Evolutionary conservation across 2,113 vertebrate genomes (phyloP).

Genomic region (Grammatotria lemairii): DNA sequence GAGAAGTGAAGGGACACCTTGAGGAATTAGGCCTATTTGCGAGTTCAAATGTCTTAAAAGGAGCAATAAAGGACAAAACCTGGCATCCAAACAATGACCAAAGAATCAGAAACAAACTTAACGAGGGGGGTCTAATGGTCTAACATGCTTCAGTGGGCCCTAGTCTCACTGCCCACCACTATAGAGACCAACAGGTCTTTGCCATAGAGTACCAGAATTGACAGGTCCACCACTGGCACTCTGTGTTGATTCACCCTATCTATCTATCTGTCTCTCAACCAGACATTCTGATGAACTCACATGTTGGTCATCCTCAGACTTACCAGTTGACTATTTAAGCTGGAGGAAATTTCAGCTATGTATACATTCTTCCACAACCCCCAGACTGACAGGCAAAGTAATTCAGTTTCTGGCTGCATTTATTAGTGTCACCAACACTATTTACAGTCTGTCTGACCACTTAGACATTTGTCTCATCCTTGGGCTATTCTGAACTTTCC

Average conservation of each 20-base stretch:
- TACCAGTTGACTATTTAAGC: not conserved
- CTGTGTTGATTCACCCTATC: not conserved
- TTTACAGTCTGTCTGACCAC: not conserved
- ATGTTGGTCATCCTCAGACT: not conserved
- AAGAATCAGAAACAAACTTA: not conserved
- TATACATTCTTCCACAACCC: not conserved
- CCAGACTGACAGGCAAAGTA: not conserved
- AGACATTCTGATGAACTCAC: not conserved
- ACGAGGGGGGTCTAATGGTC: not conserved
- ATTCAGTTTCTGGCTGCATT: not conserved
- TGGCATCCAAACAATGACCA: not conserved
- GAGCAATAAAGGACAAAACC: not conserved
- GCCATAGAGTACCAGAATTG: not conserved
- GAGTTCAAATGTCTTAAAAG: not conserved
- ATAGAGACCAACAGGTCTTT: not conserved
- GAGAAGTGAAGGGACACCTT: not conserved
- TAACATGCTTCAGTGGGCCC: not conserved
- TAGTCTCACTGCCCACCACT: not conserved
- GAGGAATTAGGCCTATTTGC: not conserved
- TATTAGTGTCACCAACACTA: not conserved
- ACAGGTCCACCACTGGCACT: not conserved
- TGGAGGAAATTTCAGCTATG: not conserved
- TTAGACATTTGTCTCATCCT: not conserved
- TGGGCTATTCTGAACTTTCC: not conserved
- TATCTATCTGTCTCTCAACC: accelerated